Percentiles rank a stretch among this genome's conserved stretches.
Evolutionary conservation across 2,797 vertebrate genomes (phyloP).

Genomic region (Crenichthys baileyi): DNA sequence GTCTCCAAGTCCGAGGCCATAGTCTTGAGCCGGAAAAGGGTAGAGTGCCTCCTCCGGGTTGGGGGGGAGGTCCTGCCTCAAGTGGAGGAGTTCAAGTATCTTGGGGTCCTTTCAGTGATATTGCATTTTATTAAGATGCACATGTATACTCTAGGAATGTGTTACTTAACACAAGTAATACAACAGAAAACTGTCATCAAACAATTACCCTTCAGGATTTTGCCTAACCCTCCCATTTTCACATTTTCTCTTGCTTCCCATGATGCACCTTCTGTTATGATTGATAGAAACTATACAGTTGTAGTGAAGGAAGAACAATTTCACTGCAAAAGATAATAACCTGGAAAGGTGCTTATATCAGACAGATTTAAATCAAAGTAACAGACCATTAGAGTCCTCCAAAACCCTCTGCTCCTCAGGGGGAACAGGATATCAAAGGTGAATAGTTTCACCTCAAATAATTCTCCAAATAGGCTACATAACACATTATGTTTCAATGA

Average conservation of each 20-base stretch:
- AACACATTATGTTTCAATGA: conserved; percentile 71
- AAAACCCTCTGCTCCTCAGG: conserved; percentile 51
- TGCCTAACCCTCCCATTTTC: conserved; percentile 21
- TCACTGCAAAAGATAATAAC: conserved; percentile 65
- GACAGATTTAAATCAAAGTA: conserved; percentile 73
- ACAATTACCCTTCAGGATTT: conserved; percentile 43
- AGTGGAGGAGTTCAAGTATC: too few species aligned
- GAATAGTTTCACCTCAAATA: conserved; percentile 63
- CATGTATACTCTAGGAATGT: background rate
- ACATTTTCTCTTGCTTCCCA: conserved; percentile 30
- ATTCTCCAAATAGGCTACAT: conserved; percentile 62
- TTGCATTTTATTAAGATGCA: background rate
- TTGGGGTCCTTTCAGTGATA: background rate
- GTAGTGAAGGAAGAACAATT: conserved; percentile 51
- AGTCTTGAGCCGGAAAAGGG: too few species aligned
- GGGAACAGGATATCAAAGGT: conserved; percentile 62
- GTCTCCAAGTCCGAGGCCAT: too few species aligned
- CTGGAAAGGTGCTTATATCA: conserved; percentile 65
- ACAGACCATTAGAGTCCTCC: conserved; percentile 70
- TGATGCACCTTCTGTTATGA: conserved; percentile 45
- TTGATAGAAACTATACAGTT: conserved; percentile 58
- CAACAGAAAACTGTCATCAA: conserved; percentile 42
- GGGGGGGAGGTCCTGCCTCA: too few species aligned
- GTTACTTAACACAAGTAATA: conserved; percentile 8
- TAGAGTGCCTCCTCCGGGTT: too few species aligned